Conservation (phyloP, 2,113 vertebrate species). For the Phoenicopterus ruber region DNA sequence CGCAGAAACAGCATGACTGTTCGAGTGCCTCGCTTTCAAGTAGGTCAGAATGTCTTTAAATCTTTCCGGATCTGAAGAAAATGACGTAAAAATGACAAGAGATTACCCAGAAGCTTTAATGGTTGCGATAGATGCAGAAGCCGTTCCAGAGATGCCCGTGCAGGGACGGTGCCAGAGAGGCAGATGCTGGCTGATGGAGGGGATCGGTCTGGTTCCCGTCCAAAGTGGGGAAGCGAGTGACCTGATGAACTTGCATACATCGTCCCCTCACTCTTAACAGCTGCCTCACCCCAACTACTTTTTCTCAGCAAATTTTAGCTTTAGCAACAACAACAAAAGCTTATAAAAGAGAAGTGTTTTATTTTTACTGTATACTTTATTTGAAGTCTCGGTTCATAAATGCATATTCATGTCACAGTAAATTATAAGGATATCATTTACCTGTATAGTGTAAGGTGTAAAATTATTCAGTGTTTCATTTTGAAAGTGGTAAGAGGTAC, state of each 20-base stretch:
- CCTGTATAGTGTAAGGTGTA: not conserved
- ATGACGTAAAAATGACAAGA: slow-evolving; percentile 36
- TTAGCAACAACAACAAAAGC: not conserved
- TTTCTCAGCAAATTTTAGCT: not conserved
- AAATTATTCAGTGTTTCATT: slow-evolving; percentile 26
- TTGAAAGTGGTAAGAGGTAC: not conserved
- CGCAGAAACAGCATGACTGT: not conserved
- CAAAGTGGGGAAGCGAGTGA: not conserved
- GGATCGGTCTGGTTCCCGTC: not conserved
- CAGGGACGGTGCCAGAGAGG: slow-evolving; percentile 14
- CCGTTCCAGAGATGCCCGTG: not conserved
- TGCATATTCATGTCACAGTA: not conserved
- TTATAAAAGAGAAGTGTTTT: not conserved
- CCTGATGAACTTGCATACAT: not conserved
- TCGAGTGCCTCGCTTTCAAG: not conserved
- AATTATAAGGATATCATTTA: not conserved
- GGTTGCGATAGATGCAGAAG: not conserved
- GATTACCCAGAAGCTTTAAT: not conserved
- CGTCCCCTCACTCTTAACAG: not conserved
- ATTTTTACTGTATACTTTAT: not conserved
- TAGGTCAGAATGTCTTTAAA: slow-evolving; percentile 24
- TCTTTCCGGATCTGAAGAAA: slow-evolving; percentile 11
- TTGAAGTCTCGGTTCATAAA: not conserved
- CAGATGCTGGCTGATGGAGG: slow-evolving; percentile 34
- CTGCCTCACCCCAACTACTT: not conserved